These are phyloP conservation scores for Oenanthe oenanthe DNA, from an alignment of 2,113 vertebrate genomes.

Conservation along the genomic window DNA sequence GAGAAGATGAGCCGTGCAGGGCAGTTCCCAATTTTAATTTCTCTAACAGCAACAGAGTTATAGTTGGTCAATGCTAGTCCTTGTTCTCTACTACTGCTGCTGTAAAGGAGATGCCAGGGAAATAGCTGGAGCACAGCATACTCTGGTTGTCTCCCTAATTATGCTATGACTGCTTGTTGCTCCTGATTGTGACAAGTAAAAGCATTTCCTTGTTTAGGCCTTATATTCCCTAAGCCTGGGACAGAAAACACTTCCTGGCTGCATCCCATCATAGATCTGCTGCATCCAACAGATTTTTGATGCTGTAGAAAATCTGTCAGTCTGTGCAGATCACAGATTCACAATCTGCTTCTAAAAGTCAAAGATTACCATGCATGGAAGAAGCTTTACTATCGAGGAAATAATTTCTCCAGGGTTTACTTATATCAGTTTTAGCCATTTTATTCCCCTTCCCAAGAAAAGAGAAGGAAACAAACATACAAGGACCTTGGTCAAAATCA, in stretches of 20 bases:
- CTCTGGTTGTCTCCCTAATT: slow-evolving; percentile 2
- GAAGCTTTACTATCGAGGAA: background rate
- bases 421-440: background rate
- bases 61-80: background rate
- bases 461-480: background rate
- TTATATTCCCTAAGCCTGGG: background rate
- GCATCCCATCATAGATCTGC: background rate
- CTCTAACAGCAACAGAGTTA: background rate
- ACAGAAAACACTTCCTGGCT: slow-evolving; percentile 37
- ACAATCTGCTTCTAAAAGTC: background rate
- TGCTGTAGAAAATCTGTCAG: slow-evolving; percentile 22
- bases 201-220: slow-evolving; percentile 11
- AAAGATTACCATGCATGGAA: background rate
- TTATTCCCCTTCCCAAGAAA: background rate
- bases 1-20: background rate
- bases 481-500: background rate
- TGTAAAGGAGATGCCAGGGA: background rate
- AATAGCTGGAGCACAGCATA: background rate
- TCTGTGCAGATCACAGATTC: background rate
- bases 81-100: background rate
- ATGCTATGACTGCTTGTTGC: slow-evolving; percentile 10
- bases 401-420: background rate
- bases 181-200: slow-evolving; percentile 11
- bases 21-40: background rate
- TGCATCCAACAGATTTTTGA: background rate